phyloP scores from a whole-genome alignment of 2,888 invertebrate species.

The Drosophila anomalipes region DNA sequence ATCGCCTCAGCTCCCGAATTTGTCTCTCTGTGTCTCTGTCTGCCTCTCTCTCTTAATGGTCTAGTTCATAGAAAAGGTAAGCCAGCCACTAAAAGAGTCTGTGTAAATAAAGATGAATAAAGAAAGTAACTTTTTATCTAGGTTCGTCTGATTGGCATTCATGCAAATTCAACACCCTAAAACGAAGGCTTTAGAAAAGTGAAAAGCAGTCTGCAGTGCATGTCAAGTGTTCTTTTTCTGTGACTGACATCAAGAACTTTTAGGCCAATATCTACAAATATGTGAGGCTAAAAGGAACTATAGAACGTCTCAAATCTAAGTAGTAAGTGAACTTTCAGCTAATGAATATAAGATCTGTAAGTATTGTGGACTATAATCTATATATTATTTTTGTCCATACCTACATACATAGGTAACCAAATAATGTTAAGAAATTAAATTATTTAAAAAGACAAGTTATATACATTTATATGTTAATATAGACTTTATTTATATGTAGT shows the following conservation, averaged over 20 bases:
- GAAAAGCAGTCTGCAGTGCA: slow-evolving; percentile 5
- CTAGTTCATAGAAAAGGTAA: slow-evolving; percentile 58
- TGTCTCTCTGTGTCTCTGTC: slow-evolving; percentile 6
- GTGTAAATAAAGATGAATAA: slow-evolving; percentile 55
- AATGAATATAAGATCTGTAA: neutral
- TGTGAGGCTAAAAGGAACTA: too few species aligned
- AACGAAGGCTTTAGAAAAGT: slow-evolving; percentile 11
- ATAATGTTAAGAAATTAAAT: neutral
- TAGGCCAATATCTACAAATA: neutral
- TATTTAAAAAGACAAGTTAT: neutral
- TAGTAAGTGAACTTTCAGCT: neutral
- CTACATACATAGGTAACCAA: neutral
- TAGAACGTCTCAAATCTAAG: too few species aligned
- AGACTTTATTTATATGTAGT: slow-evolving; percentile 82
- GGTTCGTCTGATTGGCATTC: slow-evolving; percentile 5
- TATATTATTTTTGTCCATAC: neutral
- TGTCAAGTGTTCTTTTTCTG: neutral
- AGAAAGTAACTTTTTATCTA: slow-evolving; percentile 63
- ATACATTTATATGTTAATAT: slow-evolving; percentile 83
- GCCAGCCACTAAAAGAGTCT: slow-evolving; percentile 23
- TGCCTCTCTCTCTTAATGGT: slow-evolving; percentile 45
- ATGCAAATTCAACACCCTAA: slow-evolving; percentile 5
- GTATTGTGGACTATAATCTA: neutral
- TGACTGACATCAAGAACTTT: neutral
- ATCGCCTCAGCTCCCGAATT: slow-evolving; percentile 19